Evolutionary conservation across 2,113 vertebrate genomes (phyloP), one percentile per base, ranked within the genome.

Genomic region (Ctenodactylus gundi): DNA sequence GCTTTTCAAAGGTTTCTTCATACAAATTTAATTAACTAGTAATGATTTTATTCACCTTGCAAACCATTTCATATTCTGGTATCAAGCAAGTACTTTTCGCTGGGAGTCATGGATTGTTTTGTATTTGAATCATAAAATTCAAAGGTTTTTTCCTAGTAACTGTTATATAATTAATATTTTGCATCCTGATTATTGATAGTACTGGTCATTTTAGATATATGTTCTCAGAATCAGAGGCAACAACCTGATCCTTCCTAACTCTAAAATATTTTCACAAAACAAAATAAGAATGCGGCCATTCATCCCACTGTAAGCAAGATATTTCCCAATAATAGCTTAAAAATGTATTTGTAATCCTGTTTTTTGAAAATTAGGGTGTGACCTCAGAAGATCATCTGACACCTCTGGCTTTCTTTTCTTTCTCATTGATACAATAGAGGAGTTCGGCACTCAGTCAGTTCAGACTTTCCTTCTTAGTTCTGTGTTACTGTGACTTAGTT

Each of bases 1-100:
- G 34, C 39, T 94, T 86, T 84, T 88, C 36, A 82, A 65, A 83
- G 68, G 64, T 83, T 84, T 60, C n/a, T 81, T 13, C 94, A 58
- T n/a, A 41, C 31, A 68, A 73, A 70, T 51, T 94, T 91, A 70
- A 90, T 84, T 55, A 77, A 83, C 84, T 27, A 44, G 57, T 57
- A 58, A 51, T 78, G 31, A 39, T 27, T 72, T 93, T 64, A 57
- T 75, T 81, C 51, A 77, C 67, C 31, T 55, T n/a, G 88, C 53
- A 85, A 76, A 80, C 21, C 36, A 3, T 70, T 88, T 83, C 78
- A 25, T 31, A n/a, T n/a, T 82, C 83, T 83, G 75, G 10, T 84
- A 84, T 73, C 57, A 96, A 88, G 36, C 15, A 55, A 84, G 77
- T 53, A n/a, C 62, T 86, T 88, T 88, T 46, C 80, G 41, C 46